These are phyloP conservation scores for Yponomeuta evonymella DNA, from an alignment of 2,888 invertebrate genomes.

Conservation along the genomic window DNA sequence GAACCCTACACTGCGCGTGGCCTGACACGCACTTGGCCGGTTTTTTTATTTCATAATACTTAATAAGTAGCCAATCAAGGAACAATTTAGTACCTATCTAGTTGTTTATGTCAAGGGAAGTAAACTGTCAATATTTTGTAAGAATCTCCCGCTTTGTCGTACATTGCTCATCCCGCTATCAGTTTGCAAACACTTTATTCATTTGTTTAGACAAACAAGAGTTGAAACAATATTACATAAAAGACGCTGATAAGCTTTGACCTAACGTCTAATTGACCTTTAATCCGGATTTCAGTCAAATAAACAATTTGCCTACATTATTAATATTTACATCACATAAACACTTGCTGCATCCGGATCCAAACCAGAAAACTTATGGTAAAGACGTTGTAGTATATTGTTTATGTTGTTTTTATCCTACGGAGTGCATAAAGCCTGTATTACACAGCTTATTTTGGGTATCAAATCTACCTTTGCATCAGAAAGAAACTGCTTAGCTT, in stretches of 20 bases:
- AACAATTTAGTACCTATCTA: neutral
- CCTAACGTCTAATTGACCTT: constrained; percentile 5
- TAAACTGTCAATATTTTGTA: constrained; percentile 1
- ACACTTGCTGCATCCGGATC: too few species aligned
- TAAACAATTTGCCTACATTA: neutral
- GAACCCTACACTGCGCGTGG: too few species aligned
- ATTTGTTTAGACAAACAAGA: constrained; percentile 1
- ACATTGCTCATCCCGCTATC: neutral
- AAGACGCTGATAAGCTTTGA: constrained; percentile 4
- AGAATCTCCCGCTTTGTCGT: neutral
- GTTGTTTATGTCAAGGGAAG: neutral
- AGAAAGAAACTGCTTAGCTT: too few species aligned
- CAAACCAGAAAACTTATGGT: too few species aligned
- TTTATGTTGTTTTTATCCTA: too few species aligned
- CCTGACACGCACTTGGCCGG: too few species aligned
- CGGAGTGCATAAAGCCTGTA: too few species aligned
- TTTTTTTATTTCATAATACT: too few species aligned
- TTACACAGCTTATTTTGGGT: too few species aligned
- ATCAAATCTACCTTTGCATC: too few species aligned
- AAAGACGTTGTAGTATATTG: too few species aligned
- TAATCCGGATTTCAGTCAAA: constrained; percentile 12
- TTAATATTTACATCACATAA: neutral
- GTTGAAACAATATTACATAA: constrained; percentile 2
- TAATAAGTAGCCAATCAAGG: too few species aligned
- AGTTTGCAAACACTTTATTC: neutral